A percentile compares a stretch with the other conserved stretches of the same genome.
Conservation (phyloP, 2,797 vertebrate species). For the Danio aesculapii region DNA sequence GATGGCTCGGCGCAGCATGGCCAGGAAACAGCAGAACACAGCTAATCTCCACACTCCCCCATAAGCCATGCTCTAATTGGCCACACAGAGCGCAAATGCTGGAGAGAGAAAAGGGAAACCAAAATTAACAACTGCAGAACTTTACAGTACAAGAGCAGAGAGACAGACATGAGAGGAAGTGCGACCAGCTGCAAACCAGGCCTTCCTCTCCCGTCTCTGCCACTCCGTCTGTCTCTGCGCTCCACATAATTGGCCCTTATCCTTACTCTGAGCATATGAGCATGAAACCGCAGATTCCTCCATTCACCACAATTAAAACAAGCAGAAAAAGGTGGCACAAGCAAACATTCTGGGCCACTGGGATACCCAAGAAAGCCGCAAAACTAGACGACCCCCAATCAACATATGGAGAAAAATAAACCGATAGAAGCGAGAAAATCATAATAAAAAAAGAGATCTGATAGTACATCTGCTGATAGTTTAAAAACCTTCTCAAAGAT, state of each 20-base stretch:
- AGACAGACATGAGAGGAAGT: constrained; percentile 69
- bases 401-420: not conserved
- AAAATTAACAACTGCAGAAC: constrained; percentile 62
- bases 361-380: constrained; percentile 1
- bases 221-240: constrained; percentile 61
- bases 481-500: constrained; percentile 52
- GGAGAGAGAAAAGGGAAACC: constrained; percentile 39
- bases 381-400: not conserved
- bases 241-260: constrained; percentile 76
- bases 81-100: constrained; percentile 68
- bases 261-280: constrained; percentile 73
- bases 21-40: constrained; percentile 77
- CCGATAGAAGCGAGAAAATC: constrained; percentile 11
- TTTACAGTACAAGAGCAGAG: constrained; percentile 74
- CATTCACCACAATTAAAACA: constrained; percentile 73
- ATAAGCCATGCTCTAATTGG: constrained; percentile 81
- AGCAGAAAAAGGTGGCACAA: constrained; percentile 75
- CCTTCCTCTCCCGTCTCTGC: constrained; percentile 59
- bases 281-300: constrained; percentile 78
- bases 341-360: constrained; percentile 69
- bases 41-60: constrained; percentile 79
- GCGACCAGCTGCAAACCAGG: constrained; percentile 63
- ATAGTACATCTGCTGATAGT: constrained; percentile 54
- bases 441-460: constrained; percentile 25
- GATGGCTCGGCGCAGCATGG: constrained; percentile 67